Evolutionary conservation across 2,888 invertebrate species (phyloP), one percentile per base, ranked within the genome.

Genomic region (Tinea trinotella): DNA sequence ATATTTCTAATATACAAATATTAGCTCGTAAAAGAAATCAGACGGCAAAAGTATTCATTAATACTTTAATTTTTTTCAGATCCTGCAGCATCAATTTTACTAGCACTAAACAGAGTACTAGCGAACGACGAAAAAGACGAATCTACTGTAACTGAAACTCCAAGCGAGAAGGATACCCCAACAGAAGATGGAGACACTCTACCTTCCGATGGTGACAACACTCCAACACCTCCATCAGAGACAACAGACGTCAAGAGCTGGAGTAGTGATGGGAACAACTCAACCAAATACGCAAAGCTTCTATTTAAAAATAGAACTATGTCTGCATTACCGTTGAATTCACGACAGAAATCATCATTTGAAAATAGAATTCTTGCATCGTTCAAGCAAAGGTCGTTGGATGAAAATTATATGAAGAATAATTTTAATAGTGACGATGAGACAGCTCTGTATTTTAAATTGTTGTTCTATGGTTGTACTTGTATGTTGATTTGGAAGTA

Each of bases 401-500:
- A 84, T 52, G 85, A 84, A 36, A 82, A 80, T 54, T 84, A 83
- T 46, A 80, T 84, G 60, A 75, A 75, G 58, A 76, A 64, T 58
- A 80, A 73, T 56, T 84, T 76, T 20, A 71, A 77, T 54, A 82
- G 68, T 58, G 80, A 87, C 54, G 70, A 90, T 56, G 90, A 89
- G 59, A 92, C 92, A 59, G 90, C 90, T 12, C 82, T 90, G 36
- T 95, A 93, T 65, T 90, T 95, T 64, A 94, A 92, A 64, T 88
- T 91, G 3, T 76, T 96, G 9, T 87, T 96, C 60, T 96, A 95
- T 86, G 93, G 92, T 1, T 95, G 96, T 63, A 79, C 92, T 5
- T 89, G 93, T 54, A 95, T 96, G 81, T 87, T 96, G 22, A 87
- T 97, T 12, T 97, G 96, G 92, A 93, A 93, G 63, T 92, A 96